Percentiles rank a stretch among this genome's conserved stretches.
Conservation (phyloP, 2,888 invertebrate species). For the Merodon equestris region DNA sequence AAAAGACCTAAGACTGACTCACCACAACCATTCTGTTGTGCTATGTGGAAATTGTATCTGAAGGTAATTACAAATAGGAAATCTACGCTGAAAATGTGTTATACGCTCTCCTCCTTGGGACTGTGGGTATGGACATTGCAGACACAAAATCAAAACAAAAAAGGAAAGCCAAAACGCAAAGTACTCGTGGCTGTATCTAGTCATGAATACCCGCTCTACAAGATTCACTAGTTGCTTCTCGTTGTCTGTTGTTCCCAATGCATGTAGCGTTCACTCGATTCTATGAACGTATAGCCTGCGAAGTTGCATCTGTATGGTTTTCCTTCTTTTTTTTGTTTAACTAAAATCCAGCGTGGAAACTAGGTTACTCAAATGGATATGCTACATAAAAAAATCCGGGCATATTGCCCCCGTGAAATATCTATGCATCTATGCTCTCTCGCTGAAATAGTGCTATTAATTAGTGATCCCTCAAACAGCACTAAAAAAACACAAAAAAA, state of each 20-base stretch:
- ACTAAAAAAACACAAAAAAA: conserved; percentile 22
- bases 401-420: conserved; percentile 49
- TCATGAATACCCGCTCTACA: background rate
- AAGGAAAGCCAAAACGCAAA: conserved; percentile 16
- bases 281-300: too few species aligned
- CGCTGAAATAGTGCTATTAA: conserved; percentile 58
- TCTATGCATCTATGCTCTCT: conserved; percentile 46
- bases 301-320: too few species aligned
- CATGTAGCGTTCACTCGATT: conserved; percentile 40
- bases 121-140: conserved; percentile 2
- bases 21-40: conserved; percentile 5
- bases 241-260: conserved; percentile 48
- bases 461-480: conserved; percentile 48
- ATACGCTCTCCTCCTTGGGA: conserved; percentile 37
- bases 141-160: conserved; percentile 29
- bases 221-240: conserved; percentile 22
- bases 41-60: conserved; percentile 36
- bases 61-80: conserved; percentile 67
- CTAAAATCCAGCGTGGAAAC: conserved; percentile 59
- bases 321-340: background rate
- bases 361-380: conserved; percentile 66
- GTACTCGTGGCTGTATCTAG: conserved; percentile 5
- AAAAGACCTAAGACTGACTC: conserved; percentile 48
- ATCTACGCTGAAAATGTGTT: conserved; percentile 58
- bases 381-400: conserved; percentile 55